Conservation (phyloP, 2,113 vertebrate genomes). For the Oceanodroma tethys region DNA sequence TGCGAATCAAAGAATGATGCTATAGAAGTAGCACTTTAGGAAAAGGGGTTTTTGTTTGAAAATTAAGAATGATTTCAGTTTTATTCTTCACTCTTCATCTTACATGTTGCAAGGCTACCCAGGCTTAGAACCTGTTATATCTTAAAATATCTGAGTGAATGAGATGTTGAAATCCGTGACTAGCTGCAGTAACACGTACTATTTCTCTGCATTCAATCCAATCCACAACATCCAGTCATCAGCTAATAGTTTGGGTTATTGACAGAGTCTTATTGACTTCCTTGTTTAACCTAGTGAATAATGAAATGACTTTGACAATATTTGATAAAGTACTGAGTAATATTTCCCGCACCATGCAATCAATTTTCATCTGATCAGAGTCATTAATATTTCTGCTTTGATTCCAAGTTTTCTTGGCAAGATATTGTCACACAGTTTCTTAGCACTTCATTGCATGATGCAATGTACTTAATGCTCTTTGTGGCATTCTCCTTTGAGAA, state of each 20-base stretch:
- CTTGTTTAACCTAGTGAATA: slow-evolving; percentile 4
- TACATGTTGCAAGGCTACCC: neutral
- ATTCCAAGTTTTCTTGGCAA: neutral
- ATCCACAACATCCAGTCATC: neutral
- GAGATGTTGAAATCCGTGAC: neutral
- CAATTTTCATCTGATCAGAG: neutral
- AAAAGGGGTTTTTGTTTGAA: neutral
- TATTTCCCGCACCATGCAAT: neutral
- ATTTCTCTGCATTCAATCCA: neutral
- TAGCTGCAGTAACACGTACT: neutral
- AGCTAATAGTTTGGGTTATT: neutral
- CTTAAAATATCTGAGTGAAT: neutral
- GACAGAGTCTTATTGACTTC: neutral
- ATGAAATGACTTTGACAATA: neutral
- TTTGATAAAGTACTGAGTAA: neutral
- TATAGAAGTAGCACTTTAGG: neutral
- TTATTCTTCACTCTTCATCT: neutral
- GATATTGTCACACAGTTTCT: neutral
- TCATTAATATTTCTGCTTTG: slow-evolving; percentile 2
- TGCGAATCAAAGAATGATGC: neutral
- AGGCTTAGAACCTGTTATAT: neutral
- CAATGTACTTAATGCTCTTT: neutral
- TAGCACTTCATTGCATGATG: neutral
- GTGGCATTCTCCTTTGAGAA: neutral
- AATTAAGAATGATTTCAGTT: slow-evolving; percentile 36